phyloP scores from a whole-genome alignment of 2,797 vertebrate genomes.

The Poecilia wingei region DNA sequence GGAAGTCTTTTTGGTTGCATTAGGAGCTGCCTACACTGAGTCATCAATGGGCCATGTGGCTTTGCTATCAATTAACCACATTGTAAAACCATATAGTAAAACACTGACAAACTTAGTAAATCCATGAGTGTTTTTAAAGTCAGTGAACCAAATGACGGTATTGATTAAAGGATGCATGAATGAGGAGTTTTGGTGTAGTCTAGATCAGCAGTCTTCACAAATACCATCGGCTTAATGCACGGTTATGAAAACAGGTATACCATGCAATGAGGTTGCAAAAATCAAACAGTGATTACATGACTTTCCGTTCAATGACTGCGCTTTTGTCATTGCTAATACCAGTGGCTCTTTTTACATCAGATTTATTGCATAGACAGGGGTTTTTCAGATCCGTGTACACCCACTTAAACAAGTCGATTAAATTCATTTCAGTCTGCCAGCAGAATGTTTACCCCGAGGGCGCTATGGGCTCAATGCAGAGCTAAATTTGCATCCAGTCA shows the following conservation, averaged over 20 bases:
- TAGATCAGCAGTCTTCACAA: not conserved
- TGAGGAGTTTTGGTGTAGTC: not conserved
- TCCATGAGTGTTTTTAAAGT: not conserved
- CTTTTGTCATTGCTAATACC: not conserved
- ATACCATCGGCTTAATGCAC: not conserved
- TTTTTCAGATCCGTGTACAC: constrained; percentile 4
- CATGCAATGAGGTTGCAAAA: not conserved
- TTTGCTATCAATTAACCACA: not conserved
- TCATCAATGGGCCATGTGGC: not conserved
- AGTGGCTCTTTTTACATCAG: constrained; percentile 2
- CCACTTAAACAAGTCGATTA: constrained; percentile 11
- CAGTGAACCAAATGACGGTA: not conserved
- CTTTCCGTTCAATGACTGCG: not conserved
- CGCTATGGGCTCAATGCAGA: not conserved
- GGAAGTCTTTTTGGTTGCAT: not conserved
- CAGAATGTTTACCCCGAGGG: constrained; percentile 5
- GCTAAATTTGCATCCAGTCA: constrained; percentile 2
- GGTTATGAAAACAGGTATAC: not conserved
- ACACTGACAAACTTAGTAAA: not conserved
- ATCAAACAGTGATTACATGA: not conserved
- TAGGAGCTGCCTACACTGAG: not conserved
- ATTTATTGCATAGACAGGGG: constrained; percentile 9
- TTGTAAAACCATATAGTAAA: not conserved
- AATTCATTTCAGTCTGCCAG: constrained; percentile 7
- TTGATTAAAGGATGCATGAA: not conserved